A percentile compares a stretch with the other conserved stretches of the same genome.
Evolutionary conservation across 2,113 vertebrate species (phyloP).

Genomic region (Astur gentilis): DNA sequence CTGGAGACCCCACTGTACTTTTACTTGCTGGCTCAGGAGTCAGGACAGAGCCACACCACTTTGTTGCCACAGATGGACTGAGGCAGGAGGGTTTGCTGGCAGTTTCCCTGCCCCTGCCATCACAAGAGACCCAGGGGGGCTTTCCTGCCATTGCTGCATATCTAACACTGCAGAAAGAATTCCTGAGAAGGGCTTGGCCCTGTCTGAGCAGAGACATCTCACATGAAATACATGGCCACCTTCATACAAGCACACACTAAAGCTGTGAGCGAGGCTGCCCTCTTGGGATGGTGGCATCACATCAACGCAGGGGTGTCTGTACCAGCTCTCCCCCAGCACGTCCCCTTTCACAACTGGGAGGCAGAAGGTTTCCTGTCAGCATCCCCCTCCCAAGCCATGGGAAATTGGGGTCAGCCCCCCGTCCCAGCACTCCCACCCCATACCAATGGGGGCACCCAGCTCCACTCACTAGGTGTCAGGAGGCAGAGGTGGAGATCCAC

Average conservation of each 20-base stretch:
- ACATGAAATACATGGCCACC: background rate
- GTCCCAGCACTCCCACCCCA: background rate
- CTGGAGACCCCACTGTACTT: background rate
- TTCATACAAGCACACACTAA: background rate
- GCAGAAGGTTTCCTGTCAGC: background rate
- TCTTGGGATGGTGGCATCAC: background rate
- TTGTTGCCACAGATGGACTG: background rate
- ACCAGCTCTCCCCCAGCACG: background rate
- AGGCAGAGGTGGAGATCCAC: conserved; percentile 18
- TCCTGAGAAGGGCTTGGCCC: background rate
- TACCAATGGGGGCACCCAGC: too few relatives aligned
- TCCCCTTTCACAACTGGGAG: background rate
- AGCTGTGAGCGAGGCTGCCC: background rate
- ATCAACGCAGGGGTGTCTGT: background rate
- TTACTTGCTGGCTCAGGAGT: background rate
- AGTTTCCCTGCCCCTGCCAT: background rate
- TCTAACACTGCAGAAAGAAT: background rate
- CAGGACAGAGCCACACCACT: background rate
- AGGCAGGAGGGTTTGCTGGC: background rate
- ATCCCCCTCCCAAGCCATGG: background rate
- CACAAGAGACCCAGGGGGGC: background rate
- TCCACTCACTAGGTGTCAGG: background rate
- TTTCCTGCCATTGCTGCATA: background rate
- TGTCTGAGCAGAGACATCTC: background rate
- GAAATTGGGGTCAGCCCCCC: background rate